phyloP scores from a whole-genome alignment of 2,113 vertebrate species.

The Hiodon tergisus region DNA sequence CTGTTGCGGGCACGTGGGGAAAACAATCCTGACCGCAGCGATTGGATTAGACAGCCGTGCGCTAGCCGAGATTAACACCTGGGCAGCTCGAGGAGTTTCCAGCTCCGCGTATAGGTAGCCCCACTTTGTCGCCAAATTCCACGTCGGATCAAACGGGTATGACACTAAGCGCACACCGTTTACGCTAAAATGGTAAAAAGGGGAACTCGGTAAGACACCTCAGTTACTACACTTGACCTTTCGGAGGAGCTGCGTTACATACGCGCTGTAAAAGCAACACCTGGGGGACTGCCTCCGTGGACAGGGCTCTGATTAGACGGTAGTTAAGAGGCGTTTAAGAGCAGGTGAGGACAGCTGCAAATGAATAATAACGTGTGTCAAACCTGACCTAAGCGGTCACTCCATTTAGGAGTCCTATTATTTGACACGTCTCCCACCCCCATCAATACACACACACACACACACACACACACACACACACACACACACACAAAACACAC shows the following conservation, averaged over 20 bases:
- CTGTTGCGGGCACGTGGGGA: slow-evolving; percentile 17
- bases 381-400: slow-evolving; percentile 56
- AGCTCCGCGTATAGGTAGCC: not conserved
- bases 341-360: slow-evolving; percentile 49
- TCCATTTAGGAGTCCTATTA: slow-evolving; percentile 38
- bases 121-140: not conserved
- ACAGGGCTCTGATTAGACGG: slow-evolving; percentile 41
- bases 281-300: slow-evolving; percentile 34
- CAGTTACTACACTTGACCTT: slow-evolving; percentile 66
- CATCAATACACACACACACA: too few species aligned
- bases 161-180: not conserved
- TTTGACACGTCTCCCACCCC: slow-evolving; percentile 16
- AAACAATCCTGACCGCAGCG: slow-evolving; percentile 21
- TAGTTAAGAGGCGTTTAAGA: slow-evolving; percentile 31
- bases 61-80: slow-evolving; percentile 27
- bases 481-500: too few species aligned
- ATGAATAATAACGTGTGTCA: slow-evolving; percentile 59
- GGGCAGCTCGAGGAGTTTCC: slow-evolving; percentile 14
- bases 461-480: too few species aligned
- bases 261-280: slow-evolving; percentile 51
- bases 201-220: slow-evolving; percentile 48
- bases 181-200: slow-evolving; percentile 36
- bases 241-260: slow-evolving; percentile 45
- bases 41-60: slow-evolving; percentile 26
- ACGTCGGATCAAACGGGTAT: not conserved